These are phyloP conservation scores for Drosophila barbarae DNA, from an alignment of 2,888 invertebrate genomes.

Conservation along the genomic window DNA sequence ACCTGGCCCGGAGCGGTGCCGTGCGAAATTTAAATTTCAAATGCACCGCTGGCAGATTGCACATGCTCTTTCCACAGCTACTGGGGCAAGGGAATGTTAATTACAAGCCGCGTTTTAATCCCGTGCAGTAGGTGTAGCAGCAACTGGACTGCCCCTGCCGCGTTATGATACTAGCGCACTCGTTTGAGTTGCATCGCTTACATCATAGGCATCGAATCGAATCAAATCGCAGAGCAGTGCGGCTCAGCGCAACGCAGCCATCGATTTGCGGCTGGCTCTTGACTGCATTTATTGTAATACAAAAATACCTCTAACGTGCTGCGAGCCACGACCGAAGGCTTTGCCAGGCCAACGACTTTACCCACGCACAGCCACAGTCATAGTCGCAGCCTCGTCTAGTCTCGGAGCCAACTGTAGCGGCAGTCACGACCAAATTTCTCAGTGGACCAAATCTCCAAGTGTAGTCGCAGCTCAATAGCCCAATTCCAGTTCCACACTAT, in stretches of 20 bases:
- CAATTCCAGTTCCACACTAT: slow-evolving; percentile 42
- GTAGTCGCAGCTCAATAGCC: slow-evolving; percentile 22
- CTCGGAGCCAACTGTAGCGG: slow-evolving; percentile 18
- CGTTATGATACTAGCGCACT: slow-evolving; percentile 6
- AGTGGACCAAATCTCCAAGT: slow-evolving; percentile 16
- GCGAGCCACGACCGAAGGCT: slow-evolving; percentile 9
- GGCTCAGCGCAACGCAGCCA: slow-evolving; percentile 19
- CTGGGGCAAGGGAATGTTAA: slow-evolving; percentile 43
- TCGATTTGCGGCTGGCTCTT: slow-evolving; percentile 31
- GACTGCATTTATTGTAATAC: slow-evolving; percentile 24
- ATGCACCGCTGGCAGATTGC: slow-evolving; percentile 28
- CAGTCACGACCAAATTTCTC: slow-evolving; percentile 45
- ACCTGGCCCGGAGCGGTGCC: slow-evolving; percentile 10
- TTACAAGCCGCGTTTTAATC: slow-evolving; percentile 46
- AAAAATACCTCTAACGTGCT: slow-evolving; percentile 16
- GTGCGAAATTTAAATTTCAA: slow-evolving; percentile 44
- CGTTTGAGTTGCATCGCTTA: slow-evolving; percentile 25
- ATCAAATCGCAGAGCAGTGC: slow-evolving; percentile 1
- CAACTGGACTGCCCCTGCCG: slow-evolving; percentile 9
- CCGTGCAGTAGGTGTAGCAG: slow-evolving; percentile 40
- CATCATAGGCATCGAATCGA: slow-evolving; percentile 20
- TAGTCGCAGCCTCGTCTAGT: slow-evolving; percentile 7
- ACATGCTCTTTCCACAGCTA: slow-evolving; percentile 7
- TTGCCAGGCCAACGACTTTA: slow-evolving; percentile 18
- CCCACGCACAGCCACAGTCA: slow-evolving; percentile 38